Percentiles rank a stretch among this genome's conserved stretches.
Conservation (phyloP, 2,888 invertebrate species). For the Autographa pulchrina region DNA sequence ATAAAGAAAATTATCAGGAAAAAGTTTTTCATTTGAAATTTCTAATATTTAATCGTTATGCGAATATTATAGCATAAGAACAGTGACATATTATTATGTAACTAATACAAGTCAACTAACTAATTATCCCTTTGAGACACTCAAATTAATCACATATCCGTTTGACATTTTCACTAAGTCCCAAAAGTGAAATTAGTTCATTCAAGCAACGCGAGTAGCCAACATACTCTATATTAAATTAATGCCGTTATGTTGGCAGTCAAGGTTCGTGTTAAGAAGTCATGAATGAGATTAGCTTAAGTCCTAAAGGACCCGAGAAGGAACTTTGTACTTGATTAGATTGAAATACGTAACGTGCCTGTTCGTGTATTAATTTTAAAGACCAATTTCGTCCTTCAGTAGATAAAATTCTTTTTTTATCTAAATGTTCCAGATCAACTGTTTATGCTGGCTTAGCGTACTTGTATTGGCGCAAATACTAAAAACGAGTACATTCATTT, state of each 20-base stretch:
- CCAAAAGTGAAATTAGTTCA: constrained; percentile 37
- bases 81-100: neutral
- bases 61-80: too few species aligned
- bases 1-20: too few species aligned
- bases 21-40: too few species aligned
- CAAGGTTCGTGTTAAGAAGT: constrained; percentile 42
- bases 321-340: constrained; percentile 27
- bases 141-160: constrained; percentile 16
- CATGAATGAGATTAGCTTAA: constrained; percentile 43
- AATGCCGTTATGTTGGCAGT: constrained; percentile 33
- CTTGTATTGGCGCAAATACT: neutral
- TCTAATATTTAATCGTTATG: too few species aligned
- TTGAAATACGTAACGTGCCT: constrained; percentile 14
- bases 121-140: neutral
- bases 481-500: neutral
- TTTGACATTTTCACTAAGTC: constrained; percentile 15
- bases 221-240: constrained; percentile 49
- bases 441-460: neutral
- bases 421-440: neutral
- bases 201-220: constrained; percentile 30
- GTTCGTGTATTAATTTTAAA: constrained; percentile 7
- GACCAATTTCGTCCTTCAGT: neutral
- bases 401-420: neutral
- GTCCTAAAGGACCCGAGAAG: constrained; percentile 27
- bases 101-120: neutral